A percentile compares a stretch with the other conserved stretches of the same genome.
phyloP scores from a whole-genome alignment of 2,888 invertebrate species.

The Lasioglossum oenotherae region DNA sequence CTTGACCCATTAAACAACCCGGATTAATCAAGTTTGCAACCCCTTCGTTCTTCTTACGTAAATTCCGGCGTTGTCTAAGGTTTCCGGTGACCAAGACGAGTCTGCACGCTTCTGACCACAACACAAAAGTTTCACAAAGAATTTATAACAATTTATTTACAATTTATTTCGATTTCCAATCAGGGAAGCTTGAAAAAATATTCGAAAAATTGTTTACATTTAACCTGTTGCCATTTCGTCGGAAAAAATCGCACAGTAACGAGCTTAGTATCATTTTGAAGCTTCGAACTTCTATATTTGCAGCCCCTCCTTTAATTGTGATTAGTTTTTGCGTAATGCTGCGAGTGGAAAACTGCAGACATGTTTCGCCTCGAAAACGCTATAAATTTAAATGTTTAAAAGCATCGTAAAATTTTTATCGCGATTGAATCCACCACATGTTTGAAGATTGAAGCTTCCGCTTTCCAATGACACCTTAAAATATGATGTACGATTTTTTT shows the following conservation, averaged over 20 bases:
- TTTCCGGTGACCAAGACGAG: slow-evolving; percentile 53
- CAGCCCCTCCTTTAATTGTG: neutral
- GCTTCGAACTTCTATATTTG: neutral
- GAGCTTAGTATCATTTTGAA: neutral
- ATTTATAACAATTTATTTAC: neutral
- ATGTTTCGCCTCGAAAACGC: neutral
- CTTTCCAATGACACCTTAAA: too few relatives aligned
- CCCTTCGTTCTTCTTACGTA: slow-evolving; percentile 70
- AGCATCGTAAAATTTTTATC: neutral
- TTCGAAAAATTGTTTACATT: neutral
- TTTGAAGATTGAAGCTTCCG: too few relatives aligned
- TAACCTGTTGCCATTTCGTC: neutral
- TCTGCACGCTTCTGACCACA: neutral
- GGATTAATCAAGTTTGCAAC: slow-evolving; percentile 72
- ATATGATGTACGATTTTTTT: too few relatives aligned
- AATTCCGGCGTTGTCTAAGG: slow-evolving; percentile 64
- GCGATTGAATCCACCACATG: too few relatives aligned
- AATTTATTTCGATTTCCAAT: neutral
- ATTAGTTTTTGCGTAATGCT: neutral
- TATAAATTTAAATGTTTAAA: neutral
- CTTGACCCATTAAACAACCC: slow-evolving; percentile 70
- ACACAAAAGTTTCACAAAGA: neutral
- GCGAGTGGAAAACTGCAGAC: neutral
- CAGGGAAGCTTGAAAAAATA: neutral
- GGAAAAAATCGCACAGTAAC: neutral